Evolutionary conservation across 2,888 invertebrate genomes (phyloP).

Genomic region (Drosophila quinaria): DNA sequence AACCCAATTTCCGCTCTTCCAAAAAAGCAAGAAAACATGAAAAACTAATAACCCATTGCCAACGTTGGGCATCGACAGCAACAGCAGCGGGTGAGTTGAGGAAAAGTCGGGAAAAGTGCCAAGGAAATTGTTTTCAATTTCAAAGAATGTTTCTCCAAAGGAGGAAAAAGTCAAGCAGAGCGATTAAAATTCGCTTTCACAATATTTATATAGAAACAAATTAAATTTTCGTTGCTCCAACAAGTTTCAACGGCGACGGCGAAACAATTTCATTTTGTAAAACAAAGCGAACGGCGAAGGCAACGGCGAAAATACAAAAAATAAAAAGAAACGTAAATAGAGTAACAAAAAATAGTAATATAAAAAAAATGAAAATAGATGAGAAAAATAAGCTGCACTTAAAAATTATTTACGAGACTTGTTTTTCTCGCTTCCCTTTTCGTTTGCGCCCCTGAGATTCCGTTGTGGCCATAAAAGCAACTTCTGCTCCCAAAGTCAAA

Average conservation of each 20-base stretch:
- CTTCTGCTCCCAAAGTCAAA: slow-evolving; percentile 10
- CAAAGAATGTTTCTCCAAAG: slow-evolving; percentile 63
- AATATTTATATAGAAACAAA: slow-evolving; percentile 79
- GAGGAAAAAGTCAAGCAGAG: slow-evolving; percentile 49
- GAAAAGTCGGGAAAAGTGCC: slow-evolving; percentile 53
- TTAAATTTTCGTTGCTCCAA: slow-evolving; percentile 73
- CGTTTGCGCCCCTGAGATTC: slow-evolving; percentile 29
- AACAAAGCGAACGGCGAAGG: slow-evolving; percentile 57
- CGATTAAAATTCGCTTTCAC: slow-evolving; percentile 79
- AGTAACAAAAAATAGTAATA: slow-evolving; percentile 7
- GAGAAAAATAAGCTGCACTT: slow-evolving; percentile 70
- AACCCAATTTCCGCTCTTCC: slow-evolving; percentile 74
- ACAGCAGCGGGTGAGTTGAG: slow-evolving; percentile 16
- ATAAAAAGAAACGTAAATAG: not conserved
- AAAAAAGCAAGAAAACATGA: slow-evolving; percentile 53
- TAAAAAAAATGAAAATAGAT: slow-evolving; percentile 47
- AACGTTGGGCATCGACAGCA: slow-evolving; percentile 34
- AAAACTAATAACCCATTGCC: slow-evolving; percentile 79
- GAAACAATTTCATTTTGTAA: slow-evolving; percentile 77
- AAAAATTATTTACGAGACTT: slow-evolving; percentile 74
- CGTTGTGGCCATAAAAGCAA: slow-evolving; percentile 66
- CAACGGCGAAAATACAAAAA: slow-evolving; percentile 25
- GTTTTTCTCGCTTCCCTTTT: not conserved
- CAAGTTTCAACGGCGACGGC: slow-evolving; percentile 59
- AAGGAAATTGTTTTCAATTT: slow-evolving; percentile 80